Percentiles rank a stretch among this genome's conserved stretches.
These are phyloP conservation scores for Teleogryllus occipitalis DNA, from an alignment of 1,140 invertebrate species.

Conservation along the genomic window DNA sequence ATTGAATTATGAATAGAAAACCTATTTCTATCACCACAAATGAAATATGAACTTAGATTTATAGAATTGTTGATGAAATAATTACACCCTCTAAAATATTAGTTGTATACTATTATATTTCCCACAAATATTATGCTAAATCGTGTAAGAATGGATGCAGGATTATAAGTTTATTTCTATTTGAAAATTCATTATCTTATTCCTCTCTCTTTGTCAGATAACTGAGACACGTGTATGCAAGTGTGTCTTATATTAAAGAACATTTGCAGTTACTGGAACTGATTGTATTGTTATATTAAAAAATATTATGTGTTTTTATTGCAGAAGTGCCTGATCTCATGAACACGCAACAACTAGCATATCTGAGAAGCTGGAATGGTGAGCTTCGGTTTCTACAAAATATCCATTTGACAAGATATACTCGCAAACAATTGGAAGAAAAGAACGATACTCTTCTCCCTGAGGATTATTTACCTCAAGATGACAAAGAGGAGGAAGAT, in stretches of 20 bases:
- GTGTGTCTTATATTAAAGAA: neutral
- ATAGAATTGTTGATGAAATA: neutral
- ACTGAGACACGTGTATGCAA: no score
- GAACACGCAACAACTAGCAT: slow-evolving; percentile 43
- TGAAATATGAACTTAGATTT: neutral
- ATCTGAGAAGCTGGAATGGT: slow-evolving; percentile 57
- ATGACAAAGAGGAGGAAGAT: no score
- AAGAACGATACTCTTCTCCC: neutral
- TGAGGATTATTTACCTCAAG: no score
- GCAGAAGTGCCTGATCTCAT: slow-evolving; percentile 36
- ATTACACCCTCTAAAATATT: neutral
- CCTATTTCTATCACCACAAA: no score
- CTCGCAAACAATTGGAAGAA: slow-evolving; percentile 34
- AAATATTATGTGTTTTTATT: slow-evolving; percentile 11
- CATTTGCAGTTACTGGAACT: slow-evolving; percentile 17
- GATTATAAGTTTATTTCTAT: no score
- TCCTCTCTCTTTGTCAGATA: no score
- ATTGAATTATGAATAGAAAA: no score
- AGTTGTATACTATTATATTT: no score
- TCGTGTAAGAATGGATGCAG: no score
- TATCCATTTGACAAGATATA: slow-evolving; percentile 54
- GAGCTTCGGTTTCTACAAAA: slow-evolving; percentile 54
- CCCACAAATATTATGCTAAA: no score
- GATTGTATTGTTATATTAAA: neutral
- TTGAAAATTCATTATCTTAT: no score